phyloP scores from a whole-genome alignment of 1,140 invertebrate genomes.

The Drosophila persimilis region DNA sequence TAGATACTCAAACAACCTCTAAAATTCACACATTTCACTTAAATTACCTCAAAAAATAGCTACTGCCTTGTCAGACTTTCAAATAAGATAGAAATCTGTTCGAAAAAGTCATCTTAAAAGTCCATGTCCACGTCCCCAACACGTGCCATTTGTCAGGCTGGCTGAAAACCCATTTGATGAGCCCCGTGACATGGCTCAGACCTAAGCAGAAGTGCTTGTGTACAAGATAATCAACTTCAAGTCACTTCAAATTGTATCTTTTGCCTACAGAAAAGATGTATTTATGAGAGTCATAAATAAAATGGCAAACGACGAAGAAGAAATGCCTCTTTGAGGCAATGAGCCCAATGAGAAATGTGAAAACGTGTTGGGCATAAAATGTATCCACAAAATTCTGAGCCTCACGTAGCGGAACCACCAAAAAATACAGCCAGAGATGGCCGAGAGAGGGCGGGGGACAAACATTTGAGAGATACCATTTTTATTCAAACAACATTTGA shows the following conservation, averaged over 20 bases:
- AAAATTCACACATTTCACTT: too few relatives aligned
- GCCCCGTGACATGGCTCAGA: constrained; percentile 36
- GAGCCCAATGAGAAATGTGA: constrained; percentile 35
- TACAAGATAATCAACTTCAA: constrained; percentile 59
- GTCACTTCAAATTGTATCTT: constrained; percentile 39
- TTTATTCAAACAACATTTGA: constrained; percentile 42
- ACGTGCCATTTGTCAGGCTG: constrained; percentile 60
- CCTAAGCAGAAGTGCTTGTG: constrained; percentile 19
- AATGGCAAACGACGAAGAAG: constrained; percentile 40
- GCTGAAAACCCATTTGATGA: constrained; percentile 44
- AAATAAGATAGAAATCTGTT: too few relatives aligned
- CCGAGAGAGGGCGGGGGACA: too few relatives aligned
- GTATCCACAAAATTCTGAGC: constrained; percentile 18
- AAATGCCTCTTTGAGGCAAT: constrained; percentile 20
- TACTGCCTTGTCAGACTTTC: too few relatives aligned
- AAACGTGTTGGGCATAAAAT: constrained; percentile 74
- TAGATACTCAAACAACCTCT: too few relatives aligned
- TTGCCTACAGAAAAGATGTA: constrained; percentile 54
- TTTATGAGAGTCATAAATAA: constrained; percentile 76
- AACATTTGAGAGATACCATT: constrained; percentile 2
- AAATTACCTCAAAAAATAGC: too few relatives aligned
- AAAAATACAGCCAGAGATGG: not conserved
- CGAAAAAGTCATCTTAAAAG: too few relatives aligned
- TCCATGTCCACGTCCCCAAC: constrained; percentile 16
- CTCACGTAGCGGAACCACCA: constrained; percentile 26